phyloP scores from a whole-genome alignment of 2,797 vertebrate genomes.

The Psittacula echo region DNA sequence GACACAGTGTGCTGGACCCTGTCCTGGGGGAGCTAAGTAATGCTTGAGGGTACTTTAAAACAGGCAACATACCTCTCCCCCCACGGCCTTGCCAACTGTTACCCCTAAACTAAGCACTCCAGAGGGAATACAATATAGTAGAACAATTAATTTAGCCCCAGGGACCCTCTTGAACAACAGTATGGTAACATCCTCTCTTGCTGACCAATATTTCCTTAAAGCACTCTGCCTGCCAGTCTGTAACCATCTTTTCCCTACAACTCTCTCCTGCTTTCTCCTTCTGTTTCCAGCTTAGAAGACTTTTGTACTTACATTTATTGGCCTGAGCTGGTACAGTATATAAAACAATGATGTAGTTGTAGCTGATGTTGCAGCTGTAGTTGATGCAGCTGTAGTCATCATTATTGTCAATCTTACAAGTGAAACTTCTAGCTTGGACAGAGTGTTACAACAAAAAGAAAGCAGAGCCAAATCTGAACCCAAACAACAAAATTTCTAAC shows the following conservation, averaged over 20 bases:
- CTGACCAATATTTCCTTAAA: constrained; percentile 1
- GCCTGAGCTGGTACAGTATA: not conserved
- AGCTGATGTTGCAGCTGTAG: not conserved
- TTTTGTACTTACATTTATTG: not conserved
- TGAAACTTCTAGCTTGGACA: not conserved
- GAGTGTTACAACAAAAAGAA: not conserved
- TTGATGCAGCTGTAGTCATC: not conserved
- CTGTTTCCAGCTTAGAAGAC: not conserved
- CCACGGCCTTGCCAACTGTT: not conserved
- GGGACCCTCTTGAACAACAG: not conserved
- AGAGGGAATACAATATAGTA: not conserved
- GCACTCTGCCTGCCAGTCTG: not conserved
- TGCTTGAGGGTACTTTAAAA: not conserved
- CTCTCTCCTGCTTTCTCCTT: not conserved
- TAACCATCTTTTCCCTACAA: not conserved
- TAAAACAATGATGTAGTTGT: not conserved
- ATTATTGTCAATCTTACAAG: not conserved
- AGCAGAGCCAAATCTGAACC: not conserved
- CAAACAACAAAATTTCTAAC: not conserved
- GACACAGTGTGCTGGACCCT: not conserved
- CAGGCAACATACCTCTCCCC: not conserved
- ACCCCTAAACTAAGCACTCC: not conserved
- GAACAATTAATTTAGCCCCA: not conserved
- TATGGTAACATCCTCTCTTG: not conserved
- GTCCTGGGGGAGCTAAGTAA: not conserved